Conservation (phyloP, 1,140 invertebrate genomes). For the Probaryconus sp. region DNA sequence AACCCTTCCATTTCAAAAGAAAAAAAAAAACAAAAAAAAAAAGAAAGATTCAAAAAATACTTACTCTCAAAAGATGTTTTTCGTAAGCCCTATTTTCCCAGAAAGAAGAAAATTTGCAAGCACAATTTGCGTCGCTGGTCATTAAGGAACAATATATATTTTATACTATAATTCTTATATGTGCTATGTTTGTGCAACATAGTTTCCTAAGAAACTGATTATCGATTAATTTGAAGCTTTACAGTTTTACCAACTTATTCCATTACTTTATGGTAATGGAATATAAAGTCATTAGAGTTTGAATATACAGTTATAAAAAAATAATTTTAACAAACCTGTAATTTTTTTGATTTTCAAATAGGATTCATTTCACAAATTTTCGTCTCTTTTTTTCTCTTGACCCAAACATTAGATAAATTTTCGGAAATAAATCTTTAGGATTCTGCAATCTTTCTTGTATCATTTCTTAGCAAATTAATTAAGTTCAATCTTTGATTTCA, state of each 20-base stretch:
- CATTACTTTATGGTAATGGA: too few species aligned
- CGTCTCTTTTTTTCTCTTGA: too few species aligned
- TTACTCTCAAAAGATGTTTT: slow-evolving; percentile 37
- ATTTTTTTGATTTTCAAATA: too few species aligned
- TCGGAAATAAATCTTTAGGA: too few species aligned
- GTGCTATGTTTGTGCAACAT: slow-evolving; percentile 18
- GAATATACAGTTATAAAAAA: too few species aligned
- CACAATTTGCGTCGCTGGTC: slow-evolving; percentile 34
- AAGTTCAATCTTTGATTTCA: too few species aligned
- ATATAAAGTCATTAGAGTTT: not conserved
- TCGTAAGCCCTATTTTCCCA: slow-evolving; percentile 52
- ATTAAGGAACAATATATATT: slow-evolving; percentile 1
- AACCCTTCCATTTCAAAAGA: not conserved
- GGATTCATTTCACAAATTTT: too few species aligned
- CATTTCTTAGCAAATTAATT: too few species aligned
- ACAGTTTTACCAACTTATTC: too few species aligned
- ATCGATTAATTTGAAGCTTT: slow-evolving; percentile 45
- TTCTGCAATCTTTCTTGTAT: too few species aligned
- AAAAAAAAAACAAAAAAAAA: not conserved
- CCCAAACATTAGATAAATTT: too few species aligned
- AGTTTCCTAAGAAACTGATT: slow-evolving; percentile 40
- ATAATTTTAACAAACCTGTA: too few species aligned
- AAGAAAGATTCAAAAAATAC: slow-evolving; percentile 4
- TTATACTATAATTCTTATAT: slow-evolving; percentile 1
- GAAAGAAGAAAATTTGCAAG: slow-evolving; percentile 47